These are phyloP conservation scores for Hyposmocoma kahamanoa DNA, from an alignment of 1,140 invertebrate species.

Conservation along the genomic window DNA sequence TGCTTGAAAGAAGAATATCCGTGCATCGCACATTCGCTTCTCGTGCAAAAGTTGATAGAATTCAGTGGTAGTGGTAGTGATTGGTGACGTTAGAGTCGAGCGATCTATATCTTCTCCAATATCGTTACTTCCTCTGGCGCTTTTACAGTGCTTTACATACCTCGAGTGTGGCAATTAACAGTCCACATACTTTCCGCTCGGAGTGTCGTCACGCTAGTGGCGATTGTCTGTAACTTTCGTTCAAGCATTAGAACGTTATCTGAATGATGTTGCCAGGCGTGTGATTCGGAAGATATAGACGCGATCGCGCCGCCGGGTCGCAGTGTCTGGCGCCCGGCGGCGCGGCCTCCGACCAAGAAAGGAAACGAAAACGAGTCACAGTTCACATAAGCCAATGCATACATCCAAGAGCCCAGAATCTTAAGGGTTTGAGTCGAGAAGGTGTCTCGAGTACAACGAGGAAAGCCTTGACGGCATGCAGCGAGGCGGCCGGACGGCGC, in stretches of 20 bases:
- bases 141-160: conserved; percentile 26
- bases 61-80: conserved; percentile 61
- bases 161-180: conserved; percentile 17
- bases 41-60: conserved; percentile 68
- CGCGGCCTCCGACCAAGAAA: conserved; percentile 65
- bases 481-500: conserved; percentile 53
- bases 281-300: conserved; percentile 62
- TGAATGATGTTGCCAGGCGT: conserved; percentile 5
- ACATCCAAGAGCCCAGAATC: conserved; percentile 73
- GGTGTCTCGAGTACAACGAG: conserved; percentile 65
- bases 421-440: conserved; percentile 68
- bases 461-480: conserved; percentile 68
- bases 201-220: conserved; percentile 11
- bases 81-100: conserved; percentile 55
- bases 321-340: conserved; percentile 47
- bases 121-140: conserved; percentile 7
- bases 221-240: conserved; percentile 14
- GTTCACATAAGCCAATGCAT: conserved; percentile 73
- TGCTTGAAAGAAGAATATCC: conserved; percentile 70
- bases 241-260: conserved; percentile 9
- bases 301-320: conserved; percentile 51
- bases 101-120: conserved; percentile 62
- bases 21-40: conserved; percentile 72
- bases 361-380: conserved; percentile 72
- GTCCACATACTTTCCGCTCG: conserved; percentile 16